Evolutionary conservation across 2,113 vertebrate genomes (phyloP).

Genomic region (Tympanuchus pallidicinctus): DNA sequence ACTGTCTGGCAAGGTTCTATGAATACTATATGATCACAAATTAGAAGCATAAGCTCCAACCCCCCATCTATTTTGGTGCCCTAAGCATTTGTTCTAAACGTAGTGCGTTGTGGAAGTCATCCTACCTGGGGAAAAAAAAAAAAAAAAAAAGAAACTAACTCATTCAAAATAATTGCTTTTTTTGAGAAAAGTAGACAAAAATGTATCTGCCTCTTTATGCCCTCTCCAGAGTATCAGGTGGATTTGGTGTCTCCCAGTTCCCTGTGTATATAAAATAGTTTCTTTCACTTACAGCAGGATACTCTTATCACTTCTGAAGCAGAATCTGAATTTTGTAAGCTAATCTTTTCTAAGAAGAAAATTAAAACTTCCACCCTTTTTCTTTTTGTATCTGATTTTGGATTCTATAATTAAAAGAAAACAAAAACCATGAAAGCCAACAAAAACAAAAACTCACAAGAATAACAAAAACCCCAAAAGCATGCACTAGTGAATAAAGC

Average conservation of each 20-base stretch:
- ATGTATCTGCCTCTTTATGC: background rate
- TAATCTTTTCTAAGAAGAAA: background rate
- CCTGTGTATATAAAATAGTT: background rate
- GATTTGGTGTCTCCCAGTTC: slow-evolving; percentile 6
- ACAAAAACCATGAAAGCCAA: background rate
- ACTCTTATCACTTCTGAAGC: background rate
- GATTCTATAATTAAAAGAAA: background rate
- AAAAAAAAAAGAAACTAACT: background rate
- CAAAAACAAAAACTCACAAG: background rate
- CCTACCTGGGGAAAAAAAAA: background rate
- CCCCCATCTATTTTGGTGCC: background rate
- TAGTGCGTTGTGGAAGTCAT: background rate
- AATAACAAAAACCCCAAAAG: background rate
- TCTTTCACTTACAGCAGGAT: background rate
- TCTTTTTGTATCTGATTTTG: background rate
- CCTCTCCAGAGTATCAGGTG: background rate
- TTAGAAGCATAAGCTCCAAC: background rate
- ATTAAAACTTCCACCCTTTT: background rate
- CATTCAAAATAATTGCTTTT: background rate
- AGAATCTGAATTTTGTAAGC: slow-evolving; percentile 15
- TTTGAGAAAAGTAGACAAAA: background rate
- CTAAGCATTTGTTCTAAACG: background rate
- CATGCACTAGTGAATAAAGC: background rate
- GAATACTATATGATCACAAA: background rate
- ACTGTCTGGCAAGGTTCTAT: background rate